These are phyloP conservation scores for Allophyes oxyacanthae DNA, from an alignment of 2,888 invertebrate species.

Conservation along the genomic window DNA sequence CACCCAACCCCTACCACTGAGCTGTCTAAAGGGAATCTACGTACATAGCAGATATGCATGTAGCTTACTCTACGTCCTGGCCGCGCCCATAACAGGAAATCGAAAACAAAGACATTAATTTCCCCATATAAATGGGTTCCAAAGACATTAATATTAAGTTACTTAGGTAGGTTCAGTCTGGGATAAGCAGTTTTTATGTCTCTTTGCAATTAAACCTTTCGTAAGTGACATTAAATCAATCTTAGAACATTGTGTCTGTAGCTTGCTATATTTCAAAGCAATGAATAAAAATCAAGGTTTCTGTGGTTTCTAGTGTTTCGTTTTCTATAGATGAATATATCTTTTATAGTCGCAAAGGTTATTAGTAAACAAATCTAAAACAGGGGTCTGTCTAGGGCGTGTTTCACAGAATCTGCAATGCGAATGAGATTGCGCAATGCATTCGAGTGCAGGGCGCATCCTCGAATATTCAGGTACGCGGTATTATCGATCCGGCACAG, in stretches of 20 bases:
- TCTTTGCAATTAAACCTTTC: not conserved
- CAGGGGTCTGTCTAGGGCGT: too few relatives aligned
- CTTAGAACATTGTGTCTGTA: too few relatives aligned
- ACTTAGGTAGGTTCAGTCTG: too few relatives aligned
- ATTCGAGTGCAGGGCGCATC: conserved; percentile 16
- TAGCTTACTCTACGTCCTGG: not conserved
- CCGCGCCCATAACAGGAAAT: not conserved
- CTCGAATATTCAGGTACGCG: not conserved
- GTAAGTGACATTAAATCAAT: too few relatives aligned
- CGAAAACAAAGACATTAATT: not conserved
- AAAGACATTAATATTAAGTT: too few relatives aligned
- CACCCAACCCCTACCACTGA: not conserved
- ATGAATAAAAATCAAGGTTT: too few relatives aligned
- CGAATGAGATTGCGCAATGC: conserved; percentile 28
- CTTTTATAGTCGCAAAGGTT: not conserved
- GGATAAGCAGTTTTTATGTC: not conserved
- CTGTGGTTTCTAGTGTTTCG: too few relatives aligned
- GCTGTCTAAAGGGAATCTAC: not conserved
- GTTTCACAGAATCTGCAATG: conserved; percentile 14
- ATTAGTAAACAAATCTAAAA: conserved; percentile 1
- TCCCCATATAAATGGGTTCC: not conserved
- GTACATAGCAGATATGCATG: not conserved
- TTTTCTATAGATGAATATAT: too few relatives aligned
- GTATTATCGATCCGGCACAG: not conserved
- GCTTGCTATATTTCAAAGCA: too few relatives aligned